Evolutionary conservation across 53 echinoderm and acorn worm species (phyloP).

Genomic region (Actinopyga echinites): DNA sequence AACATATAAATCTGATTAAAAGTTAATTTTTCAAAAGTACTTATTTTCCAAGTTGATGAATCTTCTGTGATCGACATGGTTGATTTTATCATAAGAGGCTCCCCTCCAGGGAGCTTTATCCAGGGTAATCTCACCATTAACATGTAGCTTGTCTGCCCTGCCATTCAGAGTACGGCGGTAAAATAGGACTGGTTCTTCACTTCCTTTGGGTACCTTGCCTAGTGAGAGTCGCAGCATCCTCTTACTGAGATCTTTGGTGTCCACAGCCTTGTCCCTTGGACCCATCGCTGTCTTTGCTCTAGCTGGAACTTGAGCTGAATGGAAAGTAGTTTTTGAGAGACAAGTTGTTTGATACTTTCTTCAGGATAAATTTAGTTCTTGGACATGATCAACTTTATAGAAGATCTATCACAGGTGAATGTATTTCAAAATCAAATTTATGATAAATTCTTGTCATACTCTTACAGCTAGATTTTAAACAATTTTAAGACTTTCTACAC

Average conservation of each 20-base stretch:
- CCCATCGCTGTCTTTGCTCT: conserved; percentile 84
- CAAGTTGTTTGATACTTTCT: not conserved
- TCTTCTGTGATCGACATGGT: conserved; percentile 77
- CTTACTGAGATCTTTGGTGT: conserved; percentile 85
- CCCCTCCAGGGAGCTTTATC: conserved; percentile 94
- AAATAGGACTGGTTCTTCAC: conserved; percentile 62
- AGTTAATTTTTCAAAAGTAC: conserved; percentile 39
- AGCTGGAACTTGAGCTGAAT: conserved; percentile 43
- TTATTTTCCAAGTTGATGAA: conserved; percentile 66
- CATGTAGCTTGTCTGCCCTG: conserved; percentile 78
- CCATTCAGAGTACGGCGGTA: conserved; percentile 93
- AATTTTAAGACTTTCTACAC: no score
- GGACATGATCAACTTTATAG: no score
- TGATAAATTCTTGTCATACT: no score
- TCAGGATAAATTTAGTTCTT: no score
- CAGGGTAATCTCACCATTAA: conserved; percentile 83
- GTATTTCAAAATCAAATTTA: no score
- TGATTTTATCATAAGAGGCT: conserved; percentile 86
- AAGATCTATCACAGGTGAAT: no score
- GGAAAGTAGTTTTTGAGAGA: not conserved
- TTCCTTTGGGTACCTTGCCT: conserved; percentile 69
- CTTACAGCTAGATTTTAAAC: no score
- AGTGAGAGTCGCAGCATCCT: conserved; percentile 77
- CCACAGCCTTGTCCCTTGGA: conserved; percentile 73
- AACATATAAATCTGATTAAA: no score